Percentiles rank a stretch among this genome's conserved stretches.
Evolutionary conservation across 1,140 invertebrate species (phyloP).

Genomic region (Ceratina japonica): DNA sequence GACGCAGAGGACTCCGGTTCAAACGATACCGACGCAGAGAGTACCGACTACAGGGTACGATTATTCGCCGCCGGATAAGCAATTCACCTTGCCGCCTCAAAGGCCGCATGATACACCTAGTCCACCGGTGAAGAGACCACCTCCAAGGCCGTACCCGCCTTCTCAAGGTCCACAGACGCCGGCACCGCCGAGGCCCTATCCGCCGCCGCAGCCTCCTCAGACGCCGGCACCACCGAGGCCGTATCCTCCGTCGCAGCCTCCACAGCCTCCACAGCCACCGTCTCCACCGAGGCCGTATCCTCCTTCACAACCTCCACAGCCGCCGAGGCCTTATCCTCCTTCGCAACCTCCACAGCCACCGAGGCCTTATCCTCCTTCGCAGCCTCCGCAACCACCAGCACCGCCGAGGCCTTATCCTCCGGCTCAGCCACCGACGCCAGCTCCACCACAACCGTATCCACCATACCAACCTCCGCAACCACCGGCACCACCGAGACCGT

Average conservation of each 20-base stretch:
- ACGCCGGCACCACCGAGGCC: slow-evolving; percentile 20
- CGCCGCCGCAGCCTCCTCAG: background rate
- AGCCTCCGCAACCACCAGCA: background rate
- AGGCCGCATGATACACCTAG: background rate
- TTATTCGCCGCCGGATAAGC: background rate
- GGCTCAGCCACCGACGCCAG: background rate
- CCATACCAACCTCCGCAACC: background rate
- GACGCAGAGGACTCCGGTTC: no score
- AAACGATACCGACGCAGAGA: no score
- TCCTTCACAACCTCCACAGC: background rate
- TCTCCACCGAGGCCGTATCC: background rate
- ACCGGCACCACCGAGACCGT: background rate
- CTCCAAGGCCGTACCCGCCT: no score
- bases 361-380: background rate
- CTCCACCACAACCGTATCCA: background rate
- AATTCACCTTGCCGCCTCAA: background rate
- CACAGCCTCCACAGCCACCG: background rate
- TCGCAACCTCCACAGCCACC: background rate
- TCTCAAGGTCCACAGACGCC: background rate
- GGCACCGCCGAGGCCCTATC: background rate
- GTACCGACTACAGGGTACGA: background rate
- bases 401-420: background rate
- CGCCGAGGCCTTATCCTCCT: background rate
- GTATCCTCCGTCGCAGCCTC: background rate
- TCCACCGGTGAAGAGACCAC: no score